Percentiles rank a stretch among this genome's conserved stretches.
These are phyloP conservation scores for Caenorhabditis brenneri DNA, from an alignment of 1,140 invertebrate species.

Conservation along the genomic window DNA sequence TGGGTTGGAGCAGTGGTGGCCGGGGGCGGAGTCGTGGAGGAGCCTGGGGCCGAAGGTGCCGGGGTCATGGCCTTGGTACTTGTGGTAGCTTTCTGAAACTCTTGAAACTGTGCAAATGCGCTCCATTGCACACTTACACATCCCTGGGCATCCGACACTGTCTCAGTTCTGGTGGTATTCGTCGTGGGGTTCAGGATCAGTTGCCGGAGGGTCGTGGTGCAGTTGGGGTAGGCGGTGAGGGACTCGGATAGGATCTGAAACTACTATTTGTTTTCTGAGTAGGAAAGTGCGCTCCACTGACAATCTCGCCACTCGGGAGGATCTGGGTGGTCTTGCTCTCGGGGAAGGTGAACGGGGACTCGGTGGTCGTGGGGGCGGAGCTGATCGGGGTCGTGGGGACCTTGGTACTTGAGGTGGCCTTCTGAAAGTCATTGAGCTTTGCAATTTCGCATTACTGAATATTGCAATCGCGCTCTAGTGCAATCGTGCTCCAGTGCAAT, in stretches of 20 bases:
- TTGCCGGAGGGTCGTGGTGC: background rate
- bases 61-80: too few relatives aligned
- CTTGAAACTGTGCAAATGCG: background rate
- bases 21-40: background rate
- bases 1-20: background rate
- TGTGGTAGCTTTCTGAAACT: background rate
- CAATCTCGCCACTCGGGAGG: background rate
- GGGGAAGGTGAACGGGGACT: background rate
- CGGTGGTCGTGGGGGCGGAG: background rate
- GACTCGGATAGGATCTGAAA: slow-evolving; percentile 9
- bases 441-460: too few relatives aligned
- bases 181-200: background rate
- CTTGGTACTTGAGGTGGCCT: too few relatives aligned
- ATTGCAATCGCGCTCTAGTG: too few relatives aligned
- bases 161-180: background rate
- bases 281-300: background rate
- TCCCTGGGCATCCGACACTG: background rate
- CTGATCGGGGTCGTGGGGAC: too few relatives aligned
- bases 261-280: background rate
- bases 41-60: too few relatives aligned
- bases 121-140: background rate
- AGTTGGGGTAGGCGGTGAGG: background rate
- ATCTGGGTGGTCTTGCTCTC: too few relatives aligned
- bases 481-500: too few relatives aligned
- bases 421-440: background rate